These are phyloP conservation scores for Macrosiphum euphorbiae DNA, from an alignment of 2,888 invertebrate species.

Conservation along the genomic window DNA sequence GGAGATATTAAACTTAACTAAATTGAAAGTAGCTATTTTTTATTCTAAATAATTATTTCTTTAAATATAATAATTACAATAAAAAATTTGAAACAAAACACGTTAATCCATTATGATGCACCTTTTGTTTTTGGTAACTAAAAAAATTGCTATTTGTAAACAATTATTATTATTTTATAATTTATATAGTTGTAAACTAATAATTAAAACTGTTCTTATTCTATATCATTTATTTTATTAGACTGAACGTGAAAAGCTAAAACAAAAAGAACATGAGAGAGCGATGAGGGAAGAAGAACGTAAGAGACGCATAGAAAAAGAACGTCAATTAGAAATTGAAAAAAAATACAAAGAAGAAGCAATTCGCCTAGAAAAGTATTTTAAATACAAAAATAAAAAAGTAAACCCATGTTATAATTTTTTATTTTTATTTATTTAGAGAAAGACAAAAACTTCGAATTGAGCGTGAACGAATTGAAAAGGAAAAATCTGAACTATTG, in stretches of 20 bases:
- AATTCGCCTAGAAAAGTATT: conserved; percentile 78
- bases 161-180: neutral
- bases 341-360: conserved; percentile 88
- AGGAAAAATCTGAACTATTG: conserved; percentile 87
- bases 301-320: conserved; percentile 82
- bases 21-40: conserved; percentile 51
- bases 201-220: no score
- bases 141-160: neutral
- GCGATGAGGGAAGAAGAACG: conserved; percentile 85
- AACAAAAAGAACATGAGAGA: conserved; percentile 83
- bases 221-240: conserved; percentile 69
- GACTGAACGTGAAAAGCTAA: conserved; percentile 82
- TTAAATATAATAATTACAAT: conserved; percentile 29
- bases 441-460: conserved; percentile 85
- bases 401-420: neutral
- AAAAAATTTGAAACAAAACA: neutral
- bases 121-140: neutral
- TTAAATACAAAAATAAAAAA: neutral
- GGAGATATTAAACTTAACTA: conserved; percentile 54
- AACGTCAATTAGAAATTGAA: conserved; percentile 84
- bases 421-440: conserved; percentile 69
- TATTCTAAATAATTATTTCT: conserved; percentile 29
- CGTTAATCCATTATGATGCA: neutral
- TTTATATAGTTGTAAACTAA: neutral
- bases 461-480: conserved; percentile 89